Evolutionary conservation across 2,113 vertebrate species (phyloP).

Genomic region (Oryzias javanicus): DNA sequence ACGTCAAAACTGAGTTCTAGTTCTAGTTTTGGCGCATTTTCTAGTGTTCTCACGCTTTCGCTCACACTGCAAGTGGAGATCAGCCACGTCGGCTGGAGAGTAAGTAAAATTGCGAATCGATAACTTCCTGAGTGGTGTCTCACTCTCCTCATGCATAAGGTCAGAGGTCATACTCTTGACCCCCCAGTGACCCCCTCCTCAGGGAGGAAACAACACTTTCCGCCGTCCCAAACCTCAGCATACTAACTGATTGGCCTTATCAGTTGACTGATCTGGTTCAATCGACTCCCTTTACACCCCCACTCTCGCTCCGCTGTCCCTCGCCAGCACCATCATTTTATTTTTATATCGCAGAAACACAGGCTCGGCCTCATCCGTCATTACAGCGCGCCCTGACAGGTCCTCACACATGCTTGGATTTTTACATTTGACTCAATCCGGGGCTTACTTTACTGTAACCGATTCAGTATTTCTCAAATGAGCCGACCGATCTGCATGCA

Average conservation of each 20-base stretch:
- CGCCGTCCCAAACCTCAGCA: slow-evolving; percentile 36
- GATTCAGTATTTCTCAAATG: slow-evolving; percentile 83
- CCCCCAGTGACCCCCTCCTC: slow-evolving; percentile 62
- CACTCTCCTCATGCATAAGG: slow-evolving; percentile 35
- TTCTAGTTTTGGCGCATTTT: not conserved
- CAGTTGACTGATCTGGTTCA: slow-evolving; percentile 66
- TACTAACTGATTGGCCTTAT: slow-evolving; percentile 73
- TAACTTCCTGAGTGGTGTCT: slow-evolving; percentile 25
- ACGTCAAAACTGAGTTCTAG: not conserved
- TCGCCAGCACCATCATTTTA: slow-evolving; percentile 67
- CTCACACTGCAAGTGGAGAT: slow-evolving; percentile 23
- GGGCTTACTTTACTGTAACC: slow-evolving; percentile 83
- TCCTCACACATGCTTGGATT: slow-evolving; percentile 82
- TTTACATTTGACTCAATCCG: slow-evolving; percentile 80
- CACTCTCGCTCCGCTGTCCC: slow-evolving; percentile 41
- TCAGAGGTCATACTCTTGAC: slow-evolving; percentile 76
- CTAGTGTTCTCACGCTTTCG: slow-evolving; percentile 8
- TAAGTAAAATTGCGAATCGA: slow-evolving; percentile 58
- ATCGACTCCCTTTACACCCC: slow-evolving; percentile 50
- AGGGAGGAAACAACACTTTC: slow-evolving; percentile 67
- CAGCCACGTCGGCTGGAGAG: slow-evolving; percentile 38
- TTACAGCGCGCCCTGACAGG: slow-evolving; percentile 72
- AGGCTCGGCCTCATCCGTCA: slow-evolving; percentile 72
- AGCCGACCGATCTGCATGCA: slow-evolving; percentile 67
- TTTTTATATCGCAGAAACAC: slow-evolving; percentile 68